These are phyloP conservation scores for Lophius piscatorius DNA, from an alignment of 2,113 vertebrate species.

Conservation along the genomic window DNA sequence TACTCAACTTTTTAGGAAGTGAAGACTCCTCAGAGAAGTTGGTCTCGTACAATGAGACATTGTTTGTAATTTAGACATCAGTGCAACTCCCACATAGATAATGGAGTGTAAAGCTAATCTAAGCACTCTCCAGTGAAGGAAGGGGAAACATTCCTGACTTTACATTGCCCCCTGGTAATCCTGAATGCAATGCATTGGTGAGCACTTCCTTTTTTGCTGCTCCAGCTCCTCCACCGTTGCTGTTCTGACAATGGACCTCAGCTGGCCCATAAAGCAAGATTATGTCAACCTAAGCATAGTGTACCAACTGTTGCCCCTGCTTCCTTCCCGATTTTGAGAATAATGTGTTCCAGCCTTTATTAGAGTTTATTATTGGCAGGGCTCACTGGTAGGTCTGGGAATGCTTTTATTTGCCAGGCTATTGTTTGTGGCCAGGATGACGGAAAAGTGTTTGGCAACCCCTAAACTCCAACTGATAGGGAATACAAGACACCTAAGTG, in stretches of 20 bases:
- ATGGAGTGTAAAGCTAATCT: conserved; percentile 25
- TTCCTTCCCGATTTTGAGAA: conserved; percentile 76
- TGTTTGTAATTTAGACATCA: conserved; percentile 28
- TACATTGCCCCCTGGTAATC: conserved; percentile 44
- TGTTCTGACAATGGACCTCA: conserved; percentile 74
- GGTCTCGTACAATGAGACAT: conserved; percentile 32
- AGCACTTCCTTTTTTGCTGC: conserved; percentile 64
- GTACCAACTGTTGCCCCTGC: conserved; percentile 66
- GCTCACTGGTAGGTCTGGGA: conserved; percentile 67
- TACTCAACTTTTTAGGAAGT: conserved; percentile 1
- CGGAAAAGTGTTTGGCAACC: conserved; percentile 37
- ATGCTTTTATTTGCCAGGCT: conserved; percentile 53
- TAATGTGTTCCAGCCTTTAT: conserved; percentile 72
- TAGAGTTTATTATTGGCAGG: conserved; percentile 68
- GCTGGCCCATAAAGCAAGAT: conserved; percentile 64
- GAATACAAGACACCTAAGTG: conserved; percentile 31
- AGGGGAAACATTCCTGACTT: conserved; percentile 53
- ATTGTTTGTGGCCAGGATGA: conserved; percentile 58
- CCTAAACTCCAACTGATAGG: conserved; percentile 38
- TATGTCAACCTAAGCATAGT: conserved; percentile 61
- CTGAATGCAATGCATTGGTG: conserved; percentile 49
- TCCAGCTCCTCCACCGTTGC: conserved; percentile 59
- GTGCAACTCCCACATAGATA: conserved; percentile 39
- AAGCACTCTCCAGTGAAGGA: conserved; percentile 26
- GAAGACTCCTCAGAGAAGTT: conserved; percentile 22